Evolutionary conservation across 2,888 invertebrate genomes (phyloP), one percentile per base, ranked within the genome.

Genomic region (Steromphala cineraria): DNA sequence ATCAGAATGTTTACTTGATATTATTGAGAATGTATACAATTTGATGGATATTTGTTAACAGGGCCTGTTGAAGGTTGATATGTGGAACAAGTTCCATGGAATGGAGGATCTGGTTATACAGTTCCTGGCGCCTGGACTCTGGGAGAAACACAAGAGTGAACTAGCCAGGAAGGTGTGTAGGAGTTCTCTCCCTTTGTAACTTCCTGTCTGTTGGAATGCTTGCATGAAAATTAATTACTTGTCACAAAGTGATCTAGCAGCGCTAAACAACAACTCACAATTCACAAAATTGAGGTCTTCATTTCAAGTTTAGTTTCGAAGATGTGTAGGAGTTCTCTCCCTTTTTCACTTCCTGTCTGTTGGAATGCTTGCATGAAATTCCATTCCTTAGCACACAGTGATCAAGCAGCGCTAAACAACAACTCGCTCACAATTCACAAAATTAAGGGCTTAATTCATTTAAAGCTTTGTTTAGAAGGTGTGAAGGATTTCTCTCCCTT

Each of bases 71-170:
- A 95, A 95, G 84, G 95, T 95, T 10, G 94, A 94, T 19, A 94
- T 95, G 28, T 94, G 96, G 80, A 94, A 95, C 62, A 94, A 94
- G 17, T 95, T 96, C 90, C 94, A 94, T 81, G 96, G 96, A 0
- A 92, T 96, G 74, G 95, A 95, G 86, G 95, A 95, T 79, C 92
- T 96, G 83, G 92, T 96, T 13, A 86, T 90, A 71, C 94, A 95
- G 28, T 96, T 96, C 92, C 93, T 96, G 31, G 96, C 96, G 87
- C 96, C 95, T 81, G 95, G 96, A 2, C 95, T 95, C 80, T 96
- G 96, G 92, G 96, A 96, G 90, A 95, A 95, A 88, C 95, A 95
- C 82, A 93, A 92, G 85, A 93, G 92, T 82, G 91, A 93, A 36
- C 87, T 94, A 21, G 91, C 93, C 3, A 90, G 92, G 87, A 94